Evolutionary conservation across 2,888 invertebrate genomes (phyloP).

Genomic region (Philereme transversata): DNA sequence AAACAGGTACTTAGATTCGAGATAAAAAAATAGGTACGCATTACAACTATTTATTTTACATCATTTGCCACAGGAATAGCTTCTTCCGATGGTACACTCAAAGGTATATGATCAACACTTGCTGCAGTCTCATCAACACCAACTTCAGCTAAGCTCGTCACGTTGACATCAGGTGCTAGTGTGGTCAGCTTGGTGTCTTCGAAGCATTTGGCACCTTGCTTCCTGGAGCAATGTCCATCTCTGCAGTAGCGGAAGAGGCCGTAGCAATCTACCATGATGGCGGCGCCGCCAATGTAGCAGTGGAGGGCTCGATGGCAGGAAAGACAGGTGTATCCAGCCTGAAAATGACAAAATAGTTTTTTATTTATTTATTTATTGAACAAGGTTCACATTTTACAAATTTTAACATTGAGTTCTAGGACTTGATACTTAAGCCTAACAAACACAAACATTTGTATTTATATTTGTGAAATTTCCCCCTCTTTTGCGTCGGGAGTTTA

Average conservation of each 20-base stretch:
- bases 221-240: constrained; percentile 52
- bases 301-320: constrained; percentile 51
- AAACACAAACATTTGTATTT: too few relatives aligned
- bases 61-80: constrained; percentile 2
- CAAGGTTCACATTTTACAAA: too few relatives aligned
- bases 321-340: constrained; percentile 54
- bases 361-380: too few relatives aligned
- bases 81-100: constrained; percentile 1
- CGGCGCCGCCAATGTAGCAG: constrained; percentile 51
- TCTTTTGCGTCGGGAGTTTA: too few relatives aligned
- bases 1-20: too few relatives aligned
- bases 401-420: too few relatives aligned
- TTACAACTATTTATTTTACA: background rate
- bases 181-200: constrained; percentile 34
- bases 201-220: constrained; percentile 44
- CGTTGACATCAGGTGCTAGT: constrained; percentile 1
- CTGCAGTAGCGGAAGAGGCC: constrained; percentile 50
- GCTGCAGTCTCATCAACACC: background rate
- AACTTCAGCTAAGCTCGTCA: constrained; percentile 8
- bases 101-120: background rate
- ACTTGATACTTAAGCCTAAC: too few relatives aligned
- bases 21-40: background rate
- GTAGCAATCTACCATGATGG: constrained; percentile 50
- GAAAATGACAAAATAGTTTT: constrained; percentile 10
- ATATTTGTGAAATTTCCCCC: too few relatives aligned